Conservation (phyloP, 2,797 vertebrate species). For the Clarias pachynema region DNA sequence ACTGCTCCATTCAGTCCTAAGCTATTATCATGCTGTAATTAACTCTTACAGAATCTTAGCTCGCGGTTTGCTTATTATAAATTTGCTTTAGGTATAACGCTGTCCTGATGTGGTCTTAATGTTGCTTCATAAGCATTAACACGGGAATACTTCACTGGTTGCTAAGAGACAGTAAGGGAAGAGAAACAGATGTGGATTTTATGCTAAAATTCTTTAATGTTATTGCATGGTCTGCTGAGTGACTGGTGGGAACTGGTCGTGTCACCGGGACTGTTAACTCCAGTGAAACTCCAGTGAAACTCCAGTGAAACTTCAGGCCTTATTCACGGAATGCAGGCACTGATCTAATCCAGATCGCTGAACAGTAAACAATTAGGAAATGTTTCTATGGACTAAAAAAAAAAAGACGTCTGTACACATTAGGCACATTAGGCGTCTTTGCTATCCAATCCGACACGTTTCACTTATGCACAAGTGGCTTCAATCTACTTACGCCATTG, state of each 20-base stretch:
- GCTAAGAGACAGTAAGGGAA: background rate
- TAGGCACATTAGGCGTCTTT: background rate
- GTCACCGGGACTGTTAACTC: background rate
- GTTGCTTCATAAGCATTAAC: background rate
- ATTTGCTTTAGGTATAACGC: background rate
- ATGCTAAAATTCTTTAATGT: background rate
- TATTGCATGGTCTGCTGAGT: background rate
- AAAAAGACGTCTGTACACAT: background rate
- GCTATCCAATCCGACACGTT: background rate
- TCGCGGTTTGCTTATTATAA: too few relatives aligned
- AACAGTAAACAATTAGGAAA: background rate
- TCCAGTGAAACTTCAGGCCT: background rate
- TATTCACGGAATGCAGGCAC: background rate
- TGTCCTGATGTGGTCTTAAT: background rate
- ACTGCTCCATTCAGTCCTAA: background rate
- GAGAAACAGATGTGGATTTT: background rate
- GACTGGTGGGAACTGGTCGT: background rate
- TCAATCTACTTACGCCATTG: background rate
- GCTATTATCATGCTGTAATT: too few relatives aligned
- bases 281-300: background rate
- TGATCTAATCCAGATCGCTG: background rate
- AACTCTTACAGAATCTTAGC: background rate
- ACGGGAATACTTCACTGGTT: background rate
- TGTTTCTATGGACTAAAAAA: background rate
- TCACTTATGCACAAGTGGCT: background rate